Base-by-base conservation (phyloP, 2,797 vertebrate genomes). In the Sphaeramia orbicularis region DNA sequence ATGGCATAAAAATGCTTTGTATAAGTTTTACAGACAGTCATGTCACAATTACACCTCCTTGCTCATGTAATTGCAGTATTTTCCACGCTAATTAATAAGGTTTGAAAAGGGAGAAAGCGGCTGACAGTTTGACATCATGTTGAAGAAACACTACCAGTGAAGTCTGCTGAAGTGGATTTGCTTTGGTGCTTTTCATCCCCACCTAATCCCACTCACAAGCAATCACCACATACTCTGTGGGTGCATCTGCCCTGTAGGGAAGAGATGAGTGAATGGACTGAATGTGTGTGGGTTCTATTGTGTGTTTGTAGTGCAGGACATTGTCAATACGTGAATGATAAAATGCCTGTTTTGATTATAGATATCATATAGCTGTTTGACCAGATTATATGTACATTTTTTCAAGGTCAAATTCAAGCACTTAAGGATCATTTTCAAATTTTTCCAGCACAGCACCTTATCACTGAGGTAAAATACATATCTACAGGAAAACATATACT, bases 131-230 rank as follows among this genome's bases (percentile, higher is more conserved):
- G 35, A 56, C 42, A 38, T 72, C 40, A 37, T 82, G 79, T 24
- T 1, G 15, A 52, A 38, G 43, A 74, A 74, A 66, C 19, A 41
- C 70, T 30, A 37, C 59, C 45, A 65, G 62, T 19, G 54, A 81
- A 63, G 60, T 79, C 76, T 76, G 74, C 54, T 48, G 45, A 16
- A 65, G 53, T 42, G 37, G 71, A 65, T 85, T 79, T 67, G 49
- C 51, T 81, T 78, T 68, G 50, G 53, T 49, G 48, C 62, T 71
- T 84, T 71, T 67, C 42, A 69, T 75, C 52, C 38, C 43, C 18
- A 44, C 42, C 57, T 6, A 16, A 58, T 24, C 47, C 47, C 61
- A 71, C 74, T 85, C 62, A 44, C 54, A 32, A 51, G 57, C 55
- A 51, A 66, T 80, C 83, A 71, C 53, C 73, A 62, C 70, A 65